Percentiles rank a stretch among this genome's conserved stretches.
phyloP scores from a whole-genome alignment of 2,888 invertebrate genomes.

The Tetanocera ferruginea region DNA sequence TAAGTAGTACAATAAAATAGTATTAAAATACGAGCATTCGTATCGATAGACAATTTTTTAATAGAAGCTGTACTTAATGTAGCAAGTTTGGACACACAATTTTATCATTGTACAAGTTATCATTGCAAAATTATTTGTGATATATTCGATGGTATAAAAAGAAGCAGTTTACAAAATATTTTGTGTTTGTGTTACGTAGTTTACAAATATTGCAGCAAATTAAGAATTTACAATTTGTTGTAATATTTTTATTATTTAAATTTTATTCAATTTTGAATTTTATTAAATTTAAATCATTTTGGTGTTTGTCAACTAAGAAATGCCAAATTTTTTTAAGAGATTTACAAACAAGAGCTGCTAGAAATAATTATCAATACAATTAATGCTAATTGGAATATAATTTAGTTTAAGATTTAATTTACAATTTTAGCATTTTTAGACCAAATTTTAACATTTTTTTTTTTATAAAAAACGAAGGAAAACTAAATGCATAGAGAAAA shows the following conservation, averaged over 20 bases:
- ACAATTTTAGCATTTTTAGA: not conserved
- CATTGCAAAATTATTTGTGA: not conserved
- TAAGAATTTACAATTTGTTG: not conserved
- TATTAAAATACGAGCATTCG: not conserved
- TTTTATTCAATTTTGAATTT: too few relatives aligned
- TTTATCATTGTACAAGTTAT: not conserved
- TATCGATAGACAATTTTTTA: too few relatives aligned
- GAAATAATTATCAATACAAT: conserved; percentile 3
- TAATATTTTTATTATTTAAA: not conserved
- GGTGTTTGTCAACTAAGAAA: too few relatives aligned
- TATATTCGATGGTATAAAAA: conserved; percentile 3
- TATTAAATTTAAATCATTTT: too few relatives aligned
- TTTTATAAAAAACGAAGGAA: not conserved
- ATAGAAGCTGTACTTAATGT: not conserved
- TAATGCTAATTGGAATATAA: not conserved
- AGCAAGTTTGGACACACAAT: not conserved
- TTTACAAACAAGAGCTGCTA: too few relatives aligned
- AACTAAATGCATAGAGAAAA: too few relatives aligned
- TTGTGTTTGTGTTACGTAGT: not conserved
- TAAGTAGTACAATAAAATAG: not conserved
- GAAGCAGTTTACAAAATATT: too few relatives aligned
- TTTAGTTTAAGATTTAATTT: not conserved
- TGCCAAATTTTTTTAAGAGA: too few relatives aligned
- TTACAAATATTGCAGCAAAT: conserved; percentile 26
- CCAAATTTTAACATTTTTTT: not conserved